Evolutionary conservation across 2,888 invertebrate species (phyloP).

Genomic region (Cataglyphis altisquamis): DNA sequence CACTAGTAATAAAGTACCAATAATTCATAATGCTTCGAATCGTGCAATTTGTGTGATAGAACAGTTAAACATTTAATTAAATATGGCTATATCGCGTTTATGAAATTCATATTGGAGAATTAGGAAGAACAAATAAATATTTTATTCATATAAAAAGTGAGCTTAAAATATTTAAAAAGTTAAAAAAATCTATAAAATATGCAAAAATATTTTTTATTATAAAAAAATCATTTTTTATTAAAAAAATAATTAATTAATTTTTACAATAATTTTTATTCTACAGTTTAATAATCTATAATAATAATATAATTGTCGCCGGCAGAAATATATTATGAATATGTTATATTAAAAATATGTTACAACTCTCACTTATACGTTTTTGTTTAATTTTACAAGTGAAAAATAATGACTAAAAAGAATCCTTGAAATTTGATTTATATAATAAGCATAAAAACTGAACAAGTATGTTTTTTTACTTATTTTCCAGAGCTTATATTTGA

Average conservation of each 20-base stretch:
- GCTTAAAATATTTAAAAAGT: not conserved
- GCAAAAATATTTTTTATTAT: too few relatives aligned
- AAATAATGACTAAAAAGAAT: not conserved
- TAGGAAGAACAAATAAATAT: not conserved
- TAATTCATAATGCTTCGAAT: not conserved
- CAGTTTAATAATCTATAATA: not conserved
- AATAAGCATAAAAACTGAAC: not conserved
- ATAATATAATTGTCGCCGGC: too few relatives aligned
- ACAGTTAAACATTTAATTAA: not conserved
- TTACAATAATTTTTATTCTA: not conserved
- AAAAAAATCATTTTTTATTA: too few relatives aligned
- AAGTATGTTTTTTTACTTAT: not conserved
- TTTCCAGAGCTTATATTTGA: constrained; percentile 18
- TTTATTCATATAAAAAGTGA: not conserved
- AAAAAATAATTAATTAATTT: not conserved
- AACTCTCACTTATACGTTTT: too few relatives aligned
- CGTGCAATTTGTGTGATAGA: not conserved
- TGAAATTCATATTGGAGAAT: not conserved
- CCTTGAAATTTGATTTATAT: not conserved
- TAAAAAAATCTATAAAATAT: not conserved
- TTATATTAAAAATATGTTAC: not conserved
- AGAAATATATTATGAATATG: not conserved
- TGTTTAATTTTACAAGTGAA: not conserved
- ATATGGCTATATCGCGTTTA: not conserved
- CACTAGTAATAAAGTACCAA: not conserved